Base-by-base conservation (phyloP, 2,113 vertebrate species). In the Oenanthe melanoleuca region DNA sequence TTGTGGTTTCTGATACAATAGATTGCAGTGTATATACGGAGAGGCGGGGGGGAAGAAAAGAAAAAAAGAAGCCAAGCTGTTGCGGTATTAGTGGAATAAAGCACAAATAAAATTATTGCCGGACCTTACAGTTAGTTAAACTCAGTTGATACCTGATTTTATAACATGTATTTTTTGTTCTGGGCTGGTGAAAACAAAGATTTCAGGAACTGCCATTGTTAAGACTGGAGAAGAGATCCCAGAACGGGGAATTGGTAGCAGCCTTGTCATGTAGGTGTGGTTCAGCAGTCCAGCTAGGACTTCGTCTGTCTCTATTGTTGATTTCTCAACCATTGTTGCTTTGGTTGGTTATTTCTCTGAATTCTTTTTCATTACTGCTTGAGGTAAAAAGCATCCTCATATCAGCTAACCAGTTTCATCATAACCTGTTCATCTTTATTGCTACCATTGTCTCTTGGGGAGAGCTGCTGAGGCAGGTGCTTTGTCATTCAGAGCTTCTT, bases 201-300 rank as follows among this genome's bases (percentile, higher is more conserved):
- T 94, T 82, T 89, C 49, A 40, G 57, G 49, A 80, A 55, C n/a
- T 71, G 78, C 91, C 14, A 88, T 97, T 96, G 94, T 97, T 89
- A 75, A 75, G 66, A 72, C 6, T 12, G 56, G 37, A 87, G 42
- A 85, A 88, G 72, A 83, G 55, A 89, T 50, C 47, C 26, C 9
- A 11, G 37, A 77, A 56, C 0, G 1, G 33, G 71, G 95, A 85
- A 38, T 37, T 80, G 71, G 33, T 85, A 90, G 60, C 86, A 86
- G 95, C 84, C 74, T 96, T 86, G 96, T 31, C 63, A n/a, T 86
- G 69, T 96, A 93, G 97, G 96, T 97, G 91, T 86, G 96, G 96
- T 93, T 97, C 94, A 85, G 96, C 97, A 60, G 33, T 80, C 93
- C 55, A 56, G 82, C 95, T 61, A 82, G 56, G 56, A 85, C 91